Base-by-base conservation (phyloP, 2,888 invertebrate species). In the Gymnoscelis rufifasciata region DNA sequence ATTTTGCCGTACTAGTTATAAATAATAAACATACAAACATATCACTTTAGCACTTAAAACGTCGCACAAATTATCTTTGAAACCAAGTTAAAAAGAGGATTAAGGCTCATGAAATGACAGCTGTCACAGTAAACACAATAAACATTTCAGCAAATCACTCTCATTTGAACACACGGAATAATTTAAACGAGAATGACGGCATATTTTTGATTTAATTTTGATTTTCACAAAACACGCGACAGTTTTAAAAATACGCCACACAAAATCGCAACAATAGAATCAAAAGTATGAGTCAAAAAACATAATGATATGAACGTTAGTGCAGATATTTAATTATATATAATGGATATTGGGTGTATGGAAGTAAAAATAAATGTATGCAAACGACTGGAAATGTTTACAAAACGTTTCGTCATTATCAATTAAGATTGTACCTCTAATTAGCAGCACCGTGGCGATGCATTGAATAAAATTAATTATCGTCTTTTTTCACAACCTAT, bases 91-190 rank as follows among this genome's bases (percentile, higher is more conserved):
- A 47, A 44, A 40, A 41, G 27, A 43, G 39, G 19, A 11, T 15
- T 37, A 40, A 45, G 4, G 5, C 31, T 28, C 43, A 47, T 39
- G 27, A 19, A 33, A 31, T 37, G 51, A 54, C 56, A 58, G 51
- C 48, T 58, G 52, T 56, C 54, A 26, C 29, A 40, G 47, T 47
- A 41, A 48, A 49, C 45, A 58, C 52, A 58, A 52, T 56, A 58
- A 56, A 56, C 51, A 46, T 58, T 65, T 71, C 69, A 53, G 70
- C 74, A 66, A 74, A 64, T 75, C 75, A 76, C 57, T 51, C 52
- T 55, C 56, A 51, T 60, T 58, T 51, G 39, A 56, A 57, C 54
- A 62, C 61, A 58, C 47, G 55, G 57, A 60, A 58, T 55, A 59
- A 60, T 53, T 29, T 5, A 14, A 58, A 49, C 60, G 57, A 41